These are phyloP conservation scores for Pipistrellus nathusii DNA, from an alignment of 2,797 vertebrate genomes.

Conservation along the genomic window DNA sequence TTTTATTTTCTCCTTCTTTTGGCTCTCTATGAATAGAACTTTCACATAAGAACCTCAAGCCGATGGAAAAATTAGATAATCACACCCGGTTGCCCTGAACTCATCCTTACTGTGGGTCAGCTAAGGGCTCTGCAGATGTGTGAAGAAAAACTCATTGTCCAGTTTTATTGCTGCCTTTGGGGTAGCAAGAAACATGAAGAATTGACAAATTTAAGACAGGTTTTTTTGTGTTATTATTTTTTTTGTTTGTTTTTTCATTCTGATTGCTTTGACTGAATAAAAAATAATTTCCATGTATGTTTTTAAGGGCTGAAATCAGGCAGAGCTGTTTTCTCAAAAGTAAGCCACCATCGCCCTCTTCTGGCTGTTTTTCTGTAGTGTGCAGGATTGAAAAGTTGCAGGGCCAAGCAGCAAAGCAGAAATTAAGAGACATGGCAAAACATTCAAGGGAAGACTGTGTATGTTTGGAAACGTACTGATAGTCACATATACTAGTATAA, in stretches of 20 bases:
- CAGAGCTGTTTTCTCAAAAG: conserved; percentile 53
- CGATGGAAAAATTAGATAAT: conserved; percentile 85
- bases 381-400: background rate
- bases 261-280: conserved; percentile 73
- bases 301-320: conserved; percentile 48
- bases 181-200: conserved; percentile 45
- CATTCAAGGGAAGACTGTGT: background rate
- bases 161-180: background rate
- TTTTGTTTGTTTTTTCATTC: conserved; percentile 25
- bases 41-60: conserved; percentile 84
- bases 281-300: conserved; percentile 70
- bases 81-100: conserved; percentile 64
- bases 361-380: background rate
- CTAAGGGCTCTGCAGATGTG: conserved; percentile 64
- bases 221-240: background rate
- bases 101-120: conserved; percentile 57
- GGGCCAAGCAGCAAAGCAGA: background rate
- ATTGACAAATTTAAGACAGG: conserved; percentile 44
- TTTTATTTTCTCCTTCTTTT: conserved; percentile 81
- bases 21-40: conserved; percentile 84
- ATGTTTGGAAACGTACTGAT: background rate
- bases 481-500: background rate
- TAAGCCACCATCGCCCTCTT: conserved; percentile 64
- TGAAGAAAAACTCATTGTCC: conserved; percentile 17
- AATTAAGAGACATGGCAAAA: background rate